Evolutionary conservation across 1,140 invertebrate species (phyloP), one percentile per base, ranked within the genome.

Genomic region (Microvelia longipes): DNA sequence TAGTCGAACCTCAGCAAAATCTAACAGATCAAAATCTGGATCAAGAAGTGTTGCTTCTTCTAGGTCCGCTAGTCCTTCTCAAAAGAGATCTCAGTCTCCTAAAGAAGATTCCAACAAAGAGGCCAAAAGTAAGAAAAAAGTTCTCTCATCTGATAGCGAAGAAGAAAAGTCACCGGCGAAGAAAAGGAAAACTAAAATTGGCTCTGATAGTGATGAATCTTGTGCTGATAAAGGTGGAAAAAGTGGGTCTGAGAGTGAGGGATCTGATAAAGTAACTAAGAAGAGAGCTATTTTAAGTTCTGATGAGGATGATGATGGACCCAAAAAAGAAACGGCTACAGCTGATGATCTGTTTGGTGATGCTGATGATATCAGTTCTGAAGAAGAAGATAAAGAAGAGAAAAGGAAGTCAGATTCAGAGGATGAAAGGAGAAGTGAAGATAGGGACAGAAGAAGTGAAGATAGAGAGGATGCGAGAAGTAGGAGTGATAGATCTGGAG

Each of bases 281-380:
- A 66, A 68, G 1, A 68, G 19, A 70, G 60, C 29, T 25, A 28
- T 1, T 60, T 61, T 65, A 24, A 13, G 29, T 66, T 68, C 28
- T 27, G n/a, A 29, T 19, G 14, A 62, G 63, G 27, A 14, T 50
- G 65, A 25, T 73, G 67, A 69, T 27, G 71, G 69, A 73, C 1
- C 1, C 66, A 60, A 66, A 5, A 75, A 80, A 66, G 78, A 79
- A 50, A 50, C 62, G 25, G 87, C 86, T 26, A 87, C 85, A 61
- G 90, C 90, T 5, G 87, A 89, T 71, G 92, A 92, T 61, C 81
- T 98, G 27, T 97, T 97, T 81, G 94, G 94, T 61, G 93, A 94
- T 81, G 93, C 92, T 28, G 92, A 91, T 75, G 93, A 96, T 77
- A 95, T 96, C 25, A 95, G 91, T 79, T 85, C 85, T 28, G 89